Base-by-base conservation (phyloP, 2,888 invertebrate genomes). In the Dione juno region DNA sequence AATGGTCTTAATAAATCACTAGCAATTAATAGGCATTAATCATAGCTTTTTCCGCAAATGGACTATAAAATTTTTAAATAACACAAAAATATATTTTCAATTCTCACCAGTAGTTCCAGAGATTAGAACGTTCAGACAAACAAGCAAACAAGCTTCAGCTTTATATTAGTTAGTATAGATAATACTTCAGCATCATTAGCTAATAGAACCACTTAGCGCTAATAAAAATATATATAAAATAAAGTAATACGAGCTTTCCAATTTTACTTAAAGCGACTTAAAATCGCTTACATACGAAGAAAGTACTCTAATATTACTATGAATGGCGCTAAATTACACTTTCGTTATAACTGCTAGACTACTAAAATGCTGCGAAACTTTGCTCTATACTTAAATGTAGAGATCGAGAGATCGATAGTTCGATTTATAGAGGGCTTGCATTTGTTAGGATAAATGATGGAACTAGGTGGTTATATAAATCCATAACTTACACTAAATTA, bases 281-380 rank as follows among this genome's bases (percentile, higher is more conserved):
- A 37, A 64, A 50, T 64, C 37, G 40, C 14, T 64, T 50, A 64
- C 19, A 50, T 64, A 16, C 48, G 13, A 50, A 64, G 64, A 64
- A 64, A 64, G 64, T 64, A 8, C 16, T 48, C 45, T 50, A 50
- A 19, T 48, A 50, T 61, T 35, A 61, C 43, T 16, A 43, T 43
- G 61, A 61, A 28, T 61, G 28, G 61, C n/a, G n/a, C 61, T n/a
- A 61, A 61, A 45, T 45, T 45, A 35, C 45, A 35, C 16, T 61
- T 6, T 16, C 43, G 28, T 45, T 28, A 61, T 61, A 6, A 61
- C 43, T 11, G 43, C 16, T 45, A 11, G 35, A n/a, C 16, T 43
- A 43, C 10, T 61, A 7, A 61, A 45, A 45, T 45, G 8, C 11
- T 61, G 43, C 43, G 59, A 43, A 61, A 53, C 10, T 52, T 35